Conservation (phyloP, 2,797 vertebrate species). For the Podarcis lilfordi region DNA sequence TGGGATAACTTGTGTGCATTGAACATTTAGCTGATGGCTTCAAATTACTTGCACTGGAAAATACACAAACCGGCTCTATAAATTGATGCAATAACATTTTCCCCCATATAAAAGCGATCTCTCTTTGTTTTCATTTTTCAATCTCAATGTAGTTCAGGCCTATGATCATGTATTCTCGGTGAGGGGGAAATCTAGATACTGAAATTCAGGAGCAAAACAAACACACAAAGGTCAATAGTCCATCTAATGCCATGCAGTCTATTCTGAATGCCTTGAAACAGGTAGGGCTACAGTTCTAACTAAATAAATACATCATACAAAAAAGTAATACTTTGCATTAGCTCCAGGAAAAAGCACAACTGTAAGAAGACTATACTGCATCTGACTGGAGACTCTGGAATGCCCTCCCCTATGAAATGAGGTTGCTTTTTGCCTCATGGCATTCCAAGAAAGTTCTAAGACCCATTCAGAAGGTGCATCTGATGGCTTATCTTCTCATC, state of each 20-base stretch:
- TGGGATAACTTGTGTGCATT: not conserved
- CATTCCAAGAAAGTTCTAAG: too few species aligned
- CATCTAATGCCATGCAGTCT: not conserved
- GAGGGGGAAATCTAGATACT: not conserved
- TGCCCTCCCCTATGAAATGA: not conserved
- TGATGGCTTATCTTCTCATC: too few species aligned
- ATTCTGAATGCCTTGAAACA: not conserved
- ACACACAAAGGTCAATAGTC: not conserved
- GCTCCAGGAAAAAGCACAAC: not conserved
- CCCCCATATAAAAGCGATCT: not conserved
- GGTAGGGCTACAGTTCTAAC: not conserved
- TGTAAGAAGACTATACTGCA: not conserved
- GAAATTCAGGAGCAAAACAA: not conserved
- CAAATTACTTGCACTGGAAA: constrained; percentile 52
- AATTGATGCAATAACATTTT: not conserved
- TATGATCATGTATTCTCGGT: fast-evolving
- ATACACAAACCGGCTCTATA: constrained; percentile 1
- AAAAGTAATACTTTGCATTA: not conserved
- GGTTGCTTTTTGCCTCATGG: too few species aligned
- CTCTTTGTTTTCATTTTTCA: constrained; percentile 25
- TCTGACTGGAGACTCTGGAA: not conserved
- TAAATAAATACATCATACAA: not conserved
- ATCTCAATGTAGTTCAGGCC: constrained; percentile 20
- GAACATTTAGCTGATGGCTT: not conserved
- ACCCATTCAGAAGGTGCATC: too few species aligned